Evolutionary conservation across 2,113 vertebrate genomes (phyloP).

Genomic region (Apteryx owenii): DNA sequence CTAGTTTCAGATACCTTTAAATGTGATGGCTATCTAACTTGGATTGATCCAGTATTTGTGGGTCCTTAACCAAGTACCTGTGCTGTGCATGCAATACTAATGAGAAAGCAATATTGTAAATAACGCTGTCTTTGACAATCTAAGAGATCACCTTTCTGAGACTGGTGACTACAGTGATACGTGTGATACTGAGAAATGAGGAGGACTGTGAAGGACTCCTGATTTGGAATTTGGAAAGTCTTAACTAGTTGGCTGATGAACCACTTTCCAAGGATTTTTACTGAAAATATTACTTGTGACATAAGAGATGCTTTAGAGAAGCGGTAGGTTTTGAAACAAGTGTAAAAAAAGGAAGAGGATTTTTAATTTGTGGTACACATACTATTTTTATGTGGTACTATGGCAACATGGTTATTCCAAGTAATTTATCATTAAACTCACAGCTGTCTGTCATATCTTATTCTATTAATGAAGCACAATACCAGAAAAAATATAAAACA

Average conservation of each 20-base stretch:
- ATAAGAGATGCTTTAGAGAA: background rate
- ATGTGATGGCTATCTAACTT: background rate
- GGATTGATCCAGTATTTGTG: background rate
- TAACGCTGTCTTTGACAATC: background rate
- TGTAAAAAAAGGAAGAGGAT: background rate
- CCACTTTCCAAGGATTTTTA: background rate
- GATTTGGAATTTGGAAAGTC: background rate
- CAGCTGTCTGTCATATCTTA: slow-evolving; percentile 19
- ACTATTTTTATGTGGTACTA: slow-evolving; percentile 64
- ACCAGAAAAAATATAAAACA: background rate
- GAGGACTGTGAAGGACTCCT: background rate
- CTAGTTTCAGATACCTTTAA: background rate
- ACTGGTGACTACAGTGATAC: background rate
- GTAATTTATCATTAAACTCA: slow-evolving; percentile 58
- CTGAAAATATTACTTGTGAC: background rate
- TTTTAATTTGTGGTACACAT: slow-evolving; percentile 17
- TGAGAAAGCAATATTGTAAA: background rate
- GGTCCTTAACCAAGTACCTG: background rate
- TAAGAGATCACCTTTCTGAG: background rate
- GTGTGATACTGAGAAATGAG: background rate
- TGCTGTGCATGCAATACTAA: background rate
- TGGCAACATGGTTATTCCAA: slow-evolving; percentile 63
- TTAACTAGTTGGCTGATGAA: background rate
- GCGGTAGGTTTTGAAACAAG: slow-evolving; percentile 20
- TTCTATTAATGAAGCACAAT: slow-evolving; percentile 49